These are phyloP conservation scores for Rhaphigaster nebulosa DNA, from an alignment of 2,888 invertebrate genomes.

Conservation along the genomic window DNA sequence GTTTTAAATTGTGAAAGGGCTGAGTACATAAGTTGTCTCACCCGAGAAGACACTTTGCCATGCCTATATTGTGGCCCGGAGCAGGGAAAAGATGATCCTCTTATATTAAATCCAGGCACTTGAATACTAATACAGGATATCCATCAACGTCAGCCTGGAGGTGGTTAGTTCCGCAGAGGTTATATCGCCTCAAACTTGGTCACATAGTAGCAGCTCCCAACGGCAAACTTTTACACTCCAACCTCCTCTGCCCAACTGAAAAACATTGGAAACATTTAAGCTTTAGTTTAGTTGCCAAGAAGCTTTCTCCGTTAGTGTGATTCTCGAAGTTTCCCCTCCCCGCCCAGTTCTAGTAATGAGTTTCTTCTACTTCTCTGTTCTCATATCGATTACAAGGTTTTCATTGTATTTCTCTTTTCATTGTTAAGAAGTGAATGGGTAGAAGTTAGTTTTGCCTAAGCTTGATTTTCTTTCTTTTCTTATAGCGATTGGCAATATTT, in stretches of 20 bases:
- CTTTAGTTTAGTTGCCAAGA: conserved; percentile 19
- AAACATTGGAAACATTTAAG: conserved; percentile 19
- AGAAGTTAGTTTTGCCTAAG: background rate
- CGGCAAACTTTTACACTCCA: conserved; percentile 5
- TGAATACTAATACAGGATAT: conserved; percentile 55
- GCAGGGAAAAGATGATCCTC: conserved; percentile 53
- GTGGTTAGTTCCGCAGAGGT: conserved; percentile 27
- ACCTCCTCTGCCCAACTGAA: conserved; percentile 4
- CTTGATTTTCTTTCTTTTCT: background rate
- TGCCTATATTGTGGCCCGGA: conserved; percentile 30
- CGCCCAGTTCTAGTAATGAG: background rate
- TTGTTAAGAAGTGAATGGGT: background rate
- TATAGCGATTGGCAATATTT: background rate
- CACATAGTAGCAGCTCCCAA: background rate
- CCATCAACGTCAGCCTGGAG: conserved; percentile 49
- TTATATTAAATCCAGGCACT: conserved; percentile 54
- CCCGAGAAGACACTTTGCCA: conserved; percentile 25
- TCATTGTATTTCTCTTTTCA: conserved; percentile 6
- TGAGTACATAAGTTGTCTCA: conserved; percentile 30
- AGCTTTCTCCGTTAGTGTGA: conserved; percentile 33
- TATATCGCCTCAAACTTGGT: conserved; percentile 29
- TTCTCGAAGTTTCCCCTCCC: background rate
- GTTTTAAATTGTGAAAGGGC: conserved; percentile 33
- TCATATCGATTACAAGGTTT: conserved; percentile 35
- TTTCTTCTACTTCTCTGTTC: conserved; percentile 24